Conservation (phyloP, 2,113 vertebrate genomes). For the Baryphthengus martii region DNA sequence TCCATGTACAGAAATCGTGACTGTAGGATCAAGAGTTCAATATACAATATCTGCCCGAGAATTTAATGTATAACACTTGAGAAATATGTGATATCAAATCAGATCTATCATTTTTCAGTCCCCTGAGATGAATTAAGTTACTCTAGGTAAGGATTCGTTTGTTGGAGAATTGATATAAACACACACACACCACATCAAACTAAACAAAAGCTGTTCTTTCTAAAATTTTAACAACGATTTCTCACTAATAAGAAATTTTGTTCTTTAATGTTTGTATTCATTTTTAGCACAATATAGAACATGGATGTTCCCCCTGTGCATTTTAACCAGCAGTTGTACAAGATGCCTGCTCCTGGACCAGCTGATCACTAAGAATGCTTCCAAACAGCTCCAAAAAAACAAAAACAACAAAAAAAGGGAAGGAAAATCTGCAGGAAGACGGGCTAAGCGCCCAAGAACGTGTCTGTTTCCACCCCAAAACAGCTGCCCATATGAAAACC, state of each 20-base stretch:
- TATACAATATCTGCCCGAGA: background rate
- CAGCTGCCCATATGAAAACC: background rate
- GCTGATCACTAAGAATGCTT: background rate
- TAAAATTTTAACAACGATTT: background rate
- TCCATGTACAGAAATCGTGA: background rate
- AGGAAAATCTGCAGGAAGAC: background rate
- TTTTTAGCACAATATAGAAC: background rate
- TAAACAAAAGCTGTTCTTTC: background rate
- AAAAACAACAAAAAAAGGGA: background rate
- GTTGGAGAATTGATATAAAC: background rate
- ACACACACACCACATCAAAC: accelerated
- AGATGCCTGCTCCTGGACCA: background rate
- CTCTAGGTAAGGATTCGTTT: background rate
- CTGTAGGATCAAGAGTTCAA: background rate
- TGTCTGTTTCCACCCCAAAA: background rate
- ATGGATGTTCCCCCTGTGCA: background rate
- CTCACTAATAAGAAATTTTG: background rate
- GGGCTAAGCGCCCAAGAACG: background rate
- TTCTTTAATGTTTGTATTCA: background rate
- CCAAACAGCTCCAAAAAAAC: background rate
- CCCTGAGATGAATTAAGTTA: background rate
- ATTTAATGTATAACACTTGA: background rate
- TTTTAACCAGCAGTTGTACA: background rate
- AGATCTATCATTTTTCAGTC: background rate
- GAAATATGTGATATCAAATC: background rate